Base-by-base conservation (phyloP, 2,113 vertebrate species). In the Barnardius zonarius region DNA sequence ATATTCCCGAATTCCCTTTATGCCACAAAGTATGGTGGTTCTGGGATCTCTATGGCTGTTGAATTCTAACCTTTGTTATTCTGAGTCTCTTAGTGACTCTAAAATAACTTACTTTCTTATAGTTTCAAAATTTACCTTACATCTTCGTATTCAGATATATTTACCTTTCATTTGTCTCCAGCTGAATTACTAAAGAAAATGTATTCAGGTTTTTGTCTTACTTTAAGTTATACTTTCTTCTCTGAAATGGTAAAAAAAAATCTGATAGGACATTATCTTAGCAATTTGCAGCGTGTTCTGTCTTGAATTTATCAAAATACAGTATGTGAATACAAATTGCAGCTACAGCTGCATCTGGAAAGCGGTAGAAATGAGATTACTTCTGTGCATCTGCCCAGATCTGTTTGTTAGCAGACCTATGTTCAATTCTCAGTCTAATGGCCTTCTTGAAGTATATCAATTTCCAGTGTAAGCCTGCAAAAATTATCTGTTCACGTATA, bases 361-460 rank as follows among this genome's bases (percentile, higher is more conserved):
- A 80, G 9, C 18, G 8, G 67, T 25, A 75, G 46, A 67, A 72
- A 48, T 37, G 27, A 72, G 73, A 72, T 37, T 14, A 18, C 35
- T 76, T 72, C 46, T 57, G 33, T 63, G 41, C 37, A 57, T 41
- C 15, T 74, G 59, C 77, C 31, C 49, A 55, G 3, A 61, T 54
- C 28, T 0, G 0, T 30, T 5, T 48, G 28, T 18, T 8, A 39
- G 24, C n/a, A 93, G 61, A 74, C 33, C 41, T 70, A 1, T 63
- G 35, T 75, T 62, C 35, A 25, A 13, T 57, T 87, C 61, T 88
- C 37, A 61, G 6, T 61, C 49, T 44, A 39, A 18, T 52, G 37
- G 8, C 31, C 30, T 62, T 52, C 27, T 62, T n/a, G 33, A 72
- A 72, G 14, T 41, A 11, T 31, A 15, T 77, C 73, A 0, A 73